phyloP scores from a whole-genome alignment of 2,113 vertebrate species.

The Melanerpes aurifrons region DNA sequence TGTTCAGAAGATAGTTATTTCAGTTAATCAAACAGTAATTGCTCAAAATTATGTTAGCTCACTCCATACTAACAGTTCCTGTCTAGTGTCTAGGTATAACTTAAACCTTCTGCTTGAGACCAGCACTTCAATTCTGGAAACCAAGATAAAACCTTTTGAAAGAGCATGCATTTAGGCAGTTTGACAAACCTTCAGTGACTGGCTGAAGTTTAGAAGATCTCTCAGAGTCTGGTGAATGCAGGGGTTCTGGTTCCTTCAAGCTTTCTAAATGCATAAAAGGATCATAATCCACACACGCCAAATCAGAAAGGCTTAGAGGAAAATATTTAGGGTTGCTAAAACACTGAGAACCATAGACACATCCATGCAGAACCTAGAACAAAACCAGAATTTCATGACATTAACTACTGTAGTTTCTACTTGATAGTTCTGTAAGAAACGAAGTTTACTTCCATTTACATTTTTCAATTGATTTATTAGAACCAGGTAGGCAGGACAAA shows the following conservation, averaged over 20 bases:
- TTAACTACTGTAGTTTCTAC: not conserved
- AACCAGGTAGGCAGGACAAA: not conserved
- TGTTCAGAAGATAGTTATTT: conserved; percentile 36
- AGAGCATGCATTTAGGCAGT: conserved; percentile 15
- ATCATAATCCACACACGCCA: conserved; percentile 92
- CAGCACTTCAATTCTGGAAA: conserved; percentile 8
- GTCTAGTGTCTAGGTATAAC: not conserved
- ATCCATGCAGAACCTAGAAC: conserved; percentile 93
- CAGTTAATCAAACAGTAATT: conserved; percentile 38
- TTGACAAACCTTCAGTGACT: conserved; percentile 90
- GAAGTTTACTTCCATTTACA: not conserved
- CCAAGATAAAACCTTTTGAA: not conserved
- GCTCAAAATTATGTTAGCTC: conserved; percentile 38
- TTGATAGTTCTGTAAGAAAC: not conserved
- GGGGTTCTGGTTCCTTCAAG: conserved; percentile 94
- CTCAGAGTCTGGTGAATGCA: conserved; percentile 98
- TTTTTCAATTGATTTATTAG: not conserved
- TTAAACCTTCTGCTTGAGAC: not conserved
- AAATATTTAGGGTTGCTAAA: conserved; percentile 94
- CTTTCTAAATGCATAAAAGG: conserved; percentile 94
- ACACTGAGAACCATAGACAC: conserved; percentile 96
- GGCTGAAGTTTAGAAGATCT: conserved; percentile 96
- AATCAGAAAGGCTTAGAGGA: conserved; percentile 93
- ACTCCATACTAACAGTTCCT: conserved; percentile 9
- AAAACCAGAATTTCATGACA: not conserved